Evolutionary conservation across 2,888 invertebrate species (phyloP), one percentile per base, ranked within the genome.

Genomic region (Meghimatium bilineatum): DNA sequence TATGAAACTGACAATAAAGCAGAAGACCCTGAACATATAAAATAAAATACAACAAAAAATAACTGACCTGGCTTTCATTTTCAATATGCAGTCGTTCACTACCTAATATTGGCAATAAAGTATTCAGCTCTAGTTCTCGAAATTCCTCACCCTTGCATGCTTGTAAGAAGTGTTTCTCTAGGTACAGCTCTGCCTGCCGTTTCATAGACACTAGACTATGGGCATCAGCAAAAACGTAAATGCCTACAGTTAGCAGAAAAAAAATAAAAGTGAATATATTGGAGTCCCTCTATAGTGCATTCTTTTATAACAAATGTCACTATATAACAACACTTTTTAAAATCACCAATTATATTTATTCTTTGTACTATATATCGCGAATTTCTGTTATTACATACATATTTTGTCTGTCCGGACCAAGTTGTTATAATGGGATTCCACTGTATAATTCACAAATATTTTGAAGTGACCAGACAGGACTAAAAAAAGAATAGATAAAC

Each of bases 141-240:
- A 97, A 96, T 94, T 98, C 98, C 92, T 97, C 97, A 93, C 97
- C 97, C 90, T 95, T 94, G 74, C 95, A 95, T 74, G 97, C 96
- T 94, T 96, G 80, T 90, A 96, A 96, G 95, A 98, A 98, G 94
- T 97, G 96, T 88, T 96, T 95, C 94, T 97, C 96, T 88, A 97
- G 96, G 94, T 96, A 98, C 91, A 96, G 96, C 92, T 96, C 95
- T 87, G 97, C 96, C 52, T 83, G 83, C 0, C 56, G 78, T 49
- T 83, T 83, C 49, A 78, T 44, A 44, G 14, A 3, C 23, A 69
- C 49, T 63, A 85, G 38, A n/a, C 67, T 77, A 34, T 81, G 80
- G 38, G 75, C 85, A 82, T 74, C 74, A 56, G 78, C 81, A 85
- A 85, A 85, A 36, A 78, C 76, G 60, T 29, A 82, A 34, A 85